Evolutionary conservation across 2,113 vertebrate species (phyloP).

Genomic region (Passer domesticus): DNA sequence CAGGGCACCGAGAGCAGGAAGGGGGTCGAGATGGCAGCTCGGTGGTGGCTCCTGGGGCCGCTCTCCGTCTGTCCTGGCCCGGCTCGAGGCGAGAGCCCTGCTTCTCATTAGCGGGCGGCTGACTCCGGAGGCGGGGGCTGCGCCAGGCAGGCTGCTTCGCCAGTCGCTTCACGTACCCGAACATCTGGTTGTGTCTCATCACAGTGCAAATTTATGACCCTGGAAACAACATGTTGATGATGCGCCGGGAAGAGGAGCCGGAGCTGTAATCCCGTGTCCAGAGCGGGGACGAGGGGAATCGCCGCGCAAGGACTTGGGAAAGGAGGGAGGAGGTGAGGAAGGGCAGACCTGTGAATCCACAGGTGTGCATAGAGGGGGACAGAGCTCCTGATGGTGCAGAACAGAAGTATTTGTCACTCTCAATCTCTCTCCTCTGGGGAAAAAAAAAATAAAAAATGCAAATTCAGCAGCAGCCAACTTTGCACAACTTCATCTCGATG

Average conservation of each 20-base stretch:
- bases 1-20: background rate
- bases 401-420: background rate
- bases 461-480: slow-evolving; percentile 49
- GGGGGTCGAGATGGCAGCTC: slow-evolving; percentile 39
- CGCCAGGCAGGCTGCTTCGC: slow-evolving; percentile 40
- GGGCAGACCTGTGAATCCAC: background rate
- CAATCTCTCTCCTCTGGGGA: background rate
- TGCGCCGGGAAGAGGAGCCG: slow-evolving; percentile 39
- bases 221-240: slow-evolving; percentile 75
- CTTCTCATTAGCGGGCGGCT: slow-evolving; percentile 52
- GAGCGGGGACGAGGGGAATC: background rate
- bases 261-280: slow-evolving; percentile 60
- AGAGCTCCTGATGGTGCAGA: background rate
- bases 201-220: slow-evolving; percentile 79
- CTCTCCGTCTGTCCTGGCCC: slow-evolving; percentile 44
- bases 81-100: slow-evolving; percentile 25
- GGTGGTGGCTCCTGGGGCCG: background rate
- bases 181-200: slow-evolving; percentile 81
- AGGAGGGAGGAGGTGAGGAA: slow-evolving; percentile 2
- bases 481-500: background rate
- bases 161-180: slow-evolving; percentile 70
- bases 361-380: rapidly evolving
- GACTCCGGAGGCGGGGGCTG: slow-evolving; percentile 14
- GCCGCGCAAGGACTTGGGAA: background rate
- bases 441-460: background rate